Percentiles rank a stretch among this genome's conserved stretches.
Evolutionary conservation across 2,797 vertebrate genomes (phyloP).

Genomic region (Diplodus puntazzo): DNA sequence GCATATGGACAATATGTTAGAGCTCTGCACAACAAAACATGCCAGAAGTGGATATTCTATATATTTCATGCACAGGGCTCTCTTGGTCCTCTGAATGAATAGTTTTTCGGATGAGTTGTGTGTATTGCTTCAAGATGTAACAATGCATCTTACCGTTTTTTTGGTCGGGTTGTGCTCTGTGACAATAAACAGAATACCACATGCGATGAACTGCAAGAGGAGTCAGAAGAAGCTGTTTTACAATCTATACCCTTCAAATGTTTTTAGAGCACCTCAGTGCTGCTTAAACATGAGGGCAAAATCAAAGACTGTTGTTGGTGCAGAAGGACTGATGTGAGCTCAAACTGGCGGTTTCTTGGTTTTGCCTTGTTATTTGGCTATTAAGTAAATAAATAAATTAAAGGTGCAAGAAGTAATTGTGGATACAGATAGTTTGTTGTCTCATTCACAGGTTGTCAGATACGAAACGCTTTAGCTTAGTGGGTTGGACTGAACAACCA

Average conservation of each 20-base stretch:
- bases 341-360: not conserved
- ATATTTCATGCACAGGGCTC: not conserved
- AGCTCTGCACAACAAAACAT: not conserved
- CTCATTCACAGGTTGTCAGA: too few relatives aligned
- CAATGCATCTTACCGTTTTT: conserved; percentile 75
- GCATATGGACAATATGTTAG: not conserved
- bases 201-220: conserved; percentile 70
- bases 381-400: not conserved
- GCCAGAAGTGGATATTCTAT: not conserved
- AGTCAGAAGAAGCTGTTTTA: not conserved
- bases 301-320: not conserved
- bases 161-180: conserved; percentile 79
- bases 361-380: not conserved
- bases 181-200: conserved; percentile 80
- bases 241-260: not conserved
- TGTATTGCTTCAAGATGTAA: not conserved
- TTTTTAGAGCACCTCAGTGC: not conserved
- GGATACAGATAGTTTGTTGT: too few relatives aligned
- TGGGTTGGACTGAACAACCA: too few relatives aligned
- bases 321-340: not conserved
- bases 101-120: not conserved
- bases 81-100: not conserved
- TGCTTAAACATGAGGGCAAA: not conserved
- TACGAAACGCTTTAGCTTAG: too few relatives aligned
- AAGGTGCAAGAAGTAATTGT: too few relatives aligned